Evolutionary conservation across 2,888 invertebrate genomes (phyloP), one percentile per base, ranked within the genome.

Genomic region (Syrista parreyssii): DNA sequence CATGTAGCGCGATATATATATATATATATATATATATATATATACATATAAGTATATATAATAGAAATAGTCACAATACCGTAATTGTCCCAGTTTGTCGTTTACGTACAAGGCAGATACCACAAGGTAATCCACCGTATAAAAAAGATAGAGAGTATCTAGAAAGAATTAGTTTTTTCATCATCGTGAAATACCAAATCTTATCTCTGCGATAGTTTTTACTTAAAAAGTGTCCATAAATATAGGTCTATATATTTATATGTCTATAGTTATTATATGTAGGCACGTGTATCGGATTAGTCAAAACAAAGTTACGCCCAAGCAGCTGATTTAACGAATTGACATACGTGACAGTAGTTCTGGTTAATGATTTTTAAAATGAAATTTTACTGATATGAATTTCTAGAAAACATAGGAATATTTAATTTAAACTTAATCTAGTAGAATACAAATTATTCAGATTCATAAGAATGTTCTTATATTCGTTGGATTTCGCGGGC

Each of bases 41-140:
- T 73, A 68, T 76, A 74, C 55, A 68, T 76, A 33, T 73, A n/a
- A n/a, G n/a, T n/a, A 35, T 32, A 68, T 74, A 68, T 4, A 35
- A 36, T 34, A 31, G 30, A 72, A 68, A 68, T 75, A 33, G 55
- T 36, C n/a, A 72, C 32, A 33, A 71, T 30, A 72, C 71, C 72
- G 12, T 23, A 71, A 40, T 76, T 72, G 68, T 71, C 72, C 76
- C 23, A 40, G 71, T 55, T 9, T 71, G 30, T 76, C 30, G 71
- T 30, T 55, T 55, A 23, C 55, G 55, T 55, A 55, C 55, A 55
- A 55, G 9, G 15, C 15, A 55, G 40, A 23, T 40, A 23, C 9
- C 55, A 23, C 55, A 55, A 55, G 23, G 9, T 23, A 55, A 55
- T 55, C 55, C 9, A 55, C 23, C 55, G 23, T 55, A 55, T 55